These are phyloP conservation scores for Phaetusa simplex DNA, from an alignment of 2,113 vertebrate genomes.

Conservation along the genomic window DNA sequence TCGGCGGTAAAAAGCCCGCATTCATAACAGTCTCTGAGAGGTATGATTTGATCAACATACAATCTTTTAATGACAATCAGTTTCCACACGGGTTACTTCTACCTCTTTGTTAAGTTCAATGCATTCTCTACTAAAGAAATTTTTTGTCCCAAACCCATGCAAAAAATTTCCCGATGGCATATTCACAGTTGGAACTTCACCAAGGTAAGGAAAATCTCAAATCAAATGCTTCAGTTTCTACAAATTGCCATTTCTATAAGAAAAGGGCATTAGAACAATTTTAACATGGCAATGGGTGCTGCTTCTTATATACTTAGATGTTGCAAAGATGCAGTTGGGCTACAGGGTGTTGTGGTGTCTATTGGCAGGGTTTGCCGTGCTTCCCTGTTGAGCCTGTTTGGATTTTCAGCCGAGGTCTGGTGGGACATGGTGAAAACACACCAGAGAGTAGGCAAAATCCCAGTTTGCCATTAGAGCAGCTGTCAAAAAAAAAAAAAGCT, in stretches of 20 bases:
- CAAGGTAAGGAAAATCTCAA: background rate
- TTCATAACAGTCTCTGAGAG: background rate
- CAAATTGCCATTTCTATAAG: background rate
- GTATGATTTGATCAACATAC: background rate
- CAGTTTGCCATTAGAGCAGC: background rate
- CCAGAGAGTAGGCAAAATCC: background rate
- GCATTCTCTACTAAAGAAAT: background rate
- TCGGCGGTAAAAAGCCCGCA: background rate
- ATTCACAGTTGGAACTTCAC: background rate
- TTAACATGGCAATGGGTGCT: background rate
- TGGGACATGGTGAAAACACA: accelerated
- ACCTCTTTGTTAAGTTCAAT: background rate
- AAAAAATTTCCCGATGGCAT: background rate
- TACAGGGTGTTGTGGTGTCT: background rate
- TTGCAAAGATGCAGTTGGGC: background rate
- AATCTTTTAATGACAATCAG: background rate
- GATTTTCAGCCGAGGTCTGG: background rate
- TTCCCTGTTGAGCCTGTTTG: background rate
- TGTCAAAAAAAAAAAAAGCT: background rate
- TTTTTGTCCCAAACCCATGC: accelerated
- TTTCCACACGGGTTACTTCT: background rate
- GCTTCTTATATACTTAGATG: background rate
- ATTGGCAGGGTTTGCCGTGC: background rate
- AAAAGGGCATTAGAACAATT: background rate
- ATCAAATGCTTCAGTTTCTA: background rate